phyloP scores from a whole-genome alignment of 2,888 invertebrate genomes.

The Cryptophagus acutangulus region DNA sequence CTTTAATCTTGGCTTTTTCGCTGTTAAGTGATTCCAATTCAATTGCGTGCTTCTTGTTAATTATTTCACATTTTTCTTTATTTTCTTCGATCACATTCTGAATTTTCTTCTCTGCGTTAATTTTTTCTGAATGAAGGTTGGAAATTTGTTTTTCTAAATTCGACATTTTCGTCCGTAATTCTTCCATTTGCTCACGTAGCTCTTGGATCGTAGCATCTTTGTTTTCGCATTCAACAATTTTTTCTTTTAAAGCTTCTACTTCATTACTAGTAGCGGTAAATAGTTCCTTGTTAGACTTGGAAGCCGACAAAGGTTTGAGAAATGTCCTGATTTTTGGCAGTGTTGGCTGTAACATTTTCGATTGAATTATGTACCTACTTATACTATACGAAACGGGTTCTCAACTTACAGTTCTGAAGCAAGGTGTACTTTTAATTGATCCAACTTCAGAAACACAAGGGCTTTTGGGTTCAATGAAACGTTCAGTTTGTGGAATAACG shows the following conservation, averaged over 20 bases:
- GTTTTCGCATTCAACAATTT: slow-evolving; percentile 52
- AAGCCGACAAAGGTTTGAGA: slow-evolving; percentile 14
- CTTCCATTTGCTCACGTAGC: slow-evolving; percentile 51
- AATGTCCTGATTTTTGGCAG: slow-evolving; percentile 33
- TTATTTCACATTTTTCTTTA: too few relatives aligned
- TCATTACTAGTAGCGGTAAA: slow-evolving; percentile 20
- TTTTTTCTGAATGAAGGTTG: slow-evolving; percentile 37
- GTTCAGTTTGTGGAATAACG: slow-evolving; percentile 44
- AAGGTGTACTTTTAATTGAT: slow-evolving; percentile 32
- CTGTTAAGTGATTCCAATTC: slow-evolving; percentile 39
- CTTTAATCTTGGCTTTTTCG: slow-evolving; percentile 45
- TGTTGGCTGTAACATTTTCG: slow-evolving; percentile 36
- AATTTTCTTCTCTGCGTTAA: slow-evolving; percentile 44
- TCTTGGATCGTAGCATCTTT: slow-evolving; percentile 52
- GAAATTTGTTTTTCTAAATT: slow-evolving; percentile 44
- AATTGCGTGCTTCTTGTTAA: background rate
- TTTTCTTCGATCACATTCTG: slow-evolving; percentile 24
- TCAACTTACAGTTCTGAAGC: slow-evolving; percentile 45
- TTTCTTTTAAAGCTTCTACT: slow-evolving; percentile 50
- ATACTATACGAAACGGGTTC: too few relatives aligned
- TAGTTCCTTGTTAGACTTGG: slow-evolving; percentile 13
- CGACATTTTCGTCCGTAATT: slow-evolving; percentile 48
- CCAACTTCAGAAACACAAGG: slow-evolving; percentile 33
- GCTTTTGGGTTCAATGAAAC: slow-evolving; percentile 45
- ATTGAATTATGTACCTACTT: too few relatives aligned